These are phyloP conservation scores for Gymnothorax reevesii DNA, from an alignment of 2,797 vertebrate genomes.

Conservation along the genomic window DNA sequence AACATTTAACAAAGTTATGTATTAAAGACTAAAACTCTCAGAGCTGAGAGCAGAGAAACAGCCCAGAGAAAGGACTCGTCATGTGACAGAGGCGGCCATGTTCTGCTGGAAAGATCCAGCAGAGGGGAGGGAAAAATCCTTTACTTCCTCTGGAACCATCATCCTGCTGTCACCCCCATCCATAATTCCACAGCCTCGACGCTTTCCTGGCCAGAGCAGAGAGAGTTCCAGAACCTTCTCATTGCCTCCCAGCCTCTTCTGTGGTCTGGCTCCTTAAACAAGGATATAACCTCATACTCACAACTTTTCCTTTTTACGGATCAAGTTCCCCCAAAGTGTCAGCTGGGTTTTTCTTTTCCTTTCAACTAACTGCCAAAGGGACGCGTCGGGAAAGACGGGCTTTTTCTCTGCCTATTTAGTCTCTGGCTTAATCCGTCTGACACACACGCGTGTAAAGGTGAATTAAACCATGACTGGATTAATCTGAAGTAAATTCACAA, in stretches of 20 bases:
- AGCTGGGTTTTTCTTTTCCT: slow-evolving; percentile 58
- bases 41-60: no score
- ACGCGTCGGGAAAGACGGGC: slow-evolving; percentile 56
- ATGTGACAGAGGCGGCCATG: slow-evolving; percentile 29
- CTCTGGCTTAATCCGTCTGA: slow-evolving; percentile 49
- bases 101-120: slow-evolving; percentile 62
- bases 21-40: no score
- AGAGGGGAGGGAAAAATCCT: slow-evolving; percentile 79
- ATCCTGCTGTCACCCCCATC: slow-evolving; percentile 85
- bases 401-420: slow-evolving; percentile 41
- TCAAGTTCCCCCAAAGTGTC: slow-evolving; percentile 74
- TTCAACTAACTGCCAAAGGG: slow-evolving; percentile 59
- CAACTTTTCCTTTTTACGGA: slow-evolving; percentile 50
- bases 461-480: slow-evolving; percentile 66
- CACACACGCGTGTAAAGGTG: slow-evolving; percentile 52
- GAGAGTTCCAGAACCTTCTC: slow-evolving; percentile 73
- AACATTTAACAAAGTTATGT: no score
- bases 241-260: slow-evolving; percentile 72
- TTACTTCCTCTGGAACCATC: slow-evolving; percentile 90
- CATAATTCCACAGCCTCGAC: slow-evolving; percentile 94
- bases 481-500: slow-evolving; percentile 65
- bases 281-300: slow-evolving; percentile 74
- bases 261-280: slow-evolving; percentile 74
- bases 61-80: no score
- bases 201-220: slow-evolving; percentile 88